These are phyloP conservation scores for Ciconia boyciana DNA, from an alignment of 2,113 vertebrate genomes.

Conservation along the genomic window DNA sequence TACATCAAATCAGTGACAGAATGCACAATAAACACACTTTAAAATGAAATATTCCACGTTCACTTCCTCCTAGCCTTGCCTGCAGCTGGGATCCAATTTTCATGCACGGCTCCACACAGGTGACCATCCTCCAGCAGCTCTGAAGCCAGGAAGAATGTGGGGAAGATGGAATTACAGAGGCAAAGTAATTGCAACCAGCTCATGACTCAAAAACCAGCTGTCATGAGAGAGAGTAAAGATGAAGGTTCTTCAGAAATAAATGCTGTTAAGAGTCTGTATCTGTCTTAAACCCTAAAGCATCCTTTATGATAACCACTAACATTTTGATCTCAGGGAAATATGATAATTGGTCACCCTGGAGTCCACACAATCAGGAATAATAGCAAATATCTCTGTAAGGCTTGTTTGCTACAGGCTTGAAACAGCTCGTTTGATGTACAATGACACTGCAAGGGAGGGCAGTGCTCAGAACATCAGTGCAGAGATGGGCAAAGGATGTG, in stretches of 20 bases:
- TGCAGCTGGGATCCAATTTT: constrained; percentile 61
- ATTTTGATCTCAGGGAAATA: constrained; percentile 51
- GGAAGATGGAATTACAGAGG: constrained; percentile 56
- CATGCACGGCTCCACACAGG: constrained; percentile 41
- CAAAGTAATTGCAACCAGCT: constrained; percentile 54
- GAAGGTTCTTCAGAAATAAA: constrained; percentile 49
- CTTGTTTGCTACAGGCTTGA: neutral
- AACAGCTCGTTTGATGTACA: neutral
- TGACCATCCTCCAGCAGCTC: constrained; percentile 35
- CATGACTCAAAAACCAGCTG: constrained; percentile 59
- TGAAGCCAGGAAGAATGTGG: constrained; percentile 46
- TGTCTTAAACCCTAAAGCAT: constrained; percentile 22
- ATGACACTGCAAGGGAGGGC: neutral
- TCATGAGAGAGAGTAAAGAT: constrained; percentile 13
- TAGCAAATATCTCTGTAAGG: neutral
- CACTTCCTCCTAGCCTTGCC: constrained; percentile 54
- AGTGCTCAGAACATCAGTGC: neutral
- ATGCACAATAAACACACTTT: constrained; percentile 64
- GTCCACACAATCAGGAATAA: constrained; percentile 25
- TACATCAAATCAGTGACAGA: constrained; percentile 60
- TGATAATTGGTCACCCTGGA: neutral
- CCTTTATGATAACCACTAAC: constrained; percentile 19
- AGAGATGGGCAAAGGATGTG: neutral
- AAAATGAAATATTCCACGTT: constrained; percentile 58
- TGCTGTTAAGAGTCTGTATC: constrained; percentile 26